Percentiles rank a stretch among this genome's conserved stretches.
These are phyloP conservation scores for Rana temporaria DNA, from an alignment of 2,113 vertebrate genomes.

Conservation along the genomic window DNA sequence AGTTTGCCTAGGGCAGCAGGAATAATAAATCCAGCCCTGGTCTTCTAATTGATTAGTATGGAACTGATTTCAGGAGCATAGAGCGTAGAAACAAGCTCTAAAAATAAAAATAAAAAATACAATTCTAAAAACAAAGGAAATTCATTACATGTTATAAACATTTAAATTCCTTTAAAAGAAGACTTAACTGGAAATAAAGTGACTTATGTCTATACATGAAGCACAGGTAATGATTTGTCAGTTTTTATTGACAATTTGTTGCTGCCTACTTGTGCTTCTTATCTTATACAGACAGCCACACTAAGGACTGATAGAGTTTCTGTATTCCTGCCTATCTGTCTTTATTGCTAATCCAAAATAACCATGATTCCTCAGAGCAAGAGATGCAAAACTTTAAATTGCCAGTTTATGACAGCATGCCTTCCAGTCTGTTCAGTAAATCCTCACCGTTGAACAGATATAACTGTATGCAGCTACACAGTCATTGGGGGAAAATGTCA, in stretches of 20 bases:
- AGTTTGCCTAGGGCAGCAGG: too few relatives aligned
- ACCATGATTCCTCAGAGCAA: neutral
- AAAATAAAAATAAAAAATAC: too few relatives aligned
- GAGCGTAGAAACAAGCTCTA: too few relatives aligned
- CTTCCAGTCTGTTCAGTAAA: neutral
- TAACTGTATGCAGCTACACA: neutral
- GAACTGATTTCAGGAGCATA: too few relatives aligned
- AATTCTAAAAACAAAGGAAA: too few relatives aligned
- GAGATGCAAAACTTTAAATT: conserved; percentile 28
- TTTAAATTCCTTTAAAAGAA: too few relatives aligned
- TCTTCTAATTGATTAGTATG: too few relatives aligned
- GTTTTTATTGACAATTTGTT: conserved; percentile 20
- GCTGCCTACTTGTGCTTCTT: conserved; percentile 22
- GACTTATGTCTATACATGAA: neutral
- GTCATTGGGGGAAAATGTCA: conserved; percentile 3
- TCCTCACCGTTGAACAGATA: neutral
- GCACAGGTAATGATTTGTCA: neutral
- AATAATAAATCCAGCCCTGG: too few relatives aligned
- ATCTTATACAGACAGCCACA: conserved; percentile 36
- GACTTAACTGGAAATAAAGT: too few relatives aligned
- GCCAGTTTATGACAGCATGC: neutral
- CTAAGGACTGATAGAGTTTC: conserved; percentile 32
- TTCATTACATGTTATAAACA: too few relatives aligned
- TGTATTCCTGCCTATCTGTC: conserved; percentile 6
- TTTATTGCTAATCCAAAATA: conserved; percentile 30